These are phyloP conservation scores for Heliocidaris erythrogramma DNA, from an alignment of 35 echinoderm and acorn worm genomes.

Conservation along the genomic window DNA sequence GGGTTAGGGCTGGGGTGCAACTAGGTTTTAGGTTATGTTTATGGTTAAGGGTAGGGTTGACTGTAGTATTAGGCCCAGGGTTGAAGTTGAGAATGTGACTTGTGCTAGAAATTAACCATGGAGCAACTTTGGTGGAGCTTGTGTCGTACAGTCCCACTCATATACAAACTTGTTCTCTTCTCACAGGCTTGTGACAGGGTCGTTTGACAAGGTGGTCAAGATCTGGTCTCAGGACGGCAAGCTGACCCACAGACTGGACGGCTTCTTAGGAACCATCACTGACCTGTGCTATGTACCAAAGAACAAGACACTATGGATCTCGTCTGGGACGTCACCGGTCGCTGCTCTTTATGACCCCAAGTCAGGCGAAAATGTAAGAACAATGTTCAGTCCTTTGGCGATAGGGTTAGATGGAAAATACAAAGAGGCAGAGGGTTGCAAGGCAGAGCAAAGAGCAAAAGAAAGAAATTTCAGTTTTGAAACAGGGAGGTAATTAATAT, in stretches of 20 bases:
- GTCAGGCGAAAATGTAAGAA: constrained; percentile 93
- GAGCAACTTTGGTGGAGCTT: too few species aligned
- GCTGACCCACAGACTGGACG: constrained; percentile 91
- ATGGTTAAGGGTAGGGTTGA: too few species aligned
- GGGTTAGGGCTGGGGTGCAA: too few species aligned
- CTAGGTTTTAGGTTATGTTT: too few species aligned
- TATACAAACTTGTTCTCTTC: background rate
- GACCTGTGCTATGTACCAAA: constrained; percentile 89
- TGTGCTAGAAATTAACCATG: too few species aligned
- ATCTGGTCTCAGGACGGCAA: constrained; percentile 99
- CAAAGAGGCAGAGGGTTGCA: too few species aligned
- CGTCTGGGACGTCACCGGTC: constrained; percentile 68
- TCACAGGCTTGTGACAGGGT: constrained; percentile 85
- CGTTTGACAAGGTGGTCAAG: constrained; percentile 98
- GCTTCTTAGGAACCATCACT: constrained; percentile 86
- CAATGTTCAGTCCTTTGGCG: background rate
- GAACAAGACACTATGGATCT: constrained; percentile 95
- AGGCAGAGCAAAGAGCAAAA: too few species aligned
- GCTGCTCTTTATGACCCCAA: constrained; percentile 91
- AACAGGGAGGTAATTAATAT: too few species aligned
- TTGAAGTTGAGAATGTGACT: too few species aligned
- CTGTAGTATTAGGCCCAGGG: too few species aligned
- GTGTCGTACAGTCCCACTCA: background rate
- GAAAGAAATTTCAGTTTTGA: too few species aligned
- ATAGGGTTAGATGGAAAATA: too few species aligned